A percentile compares a stretch with the other conserved stretches of the same genome.
Conservation (phyloP, 2,113 vertebrate genomes). For the Semnornis frantzii region DNA sequence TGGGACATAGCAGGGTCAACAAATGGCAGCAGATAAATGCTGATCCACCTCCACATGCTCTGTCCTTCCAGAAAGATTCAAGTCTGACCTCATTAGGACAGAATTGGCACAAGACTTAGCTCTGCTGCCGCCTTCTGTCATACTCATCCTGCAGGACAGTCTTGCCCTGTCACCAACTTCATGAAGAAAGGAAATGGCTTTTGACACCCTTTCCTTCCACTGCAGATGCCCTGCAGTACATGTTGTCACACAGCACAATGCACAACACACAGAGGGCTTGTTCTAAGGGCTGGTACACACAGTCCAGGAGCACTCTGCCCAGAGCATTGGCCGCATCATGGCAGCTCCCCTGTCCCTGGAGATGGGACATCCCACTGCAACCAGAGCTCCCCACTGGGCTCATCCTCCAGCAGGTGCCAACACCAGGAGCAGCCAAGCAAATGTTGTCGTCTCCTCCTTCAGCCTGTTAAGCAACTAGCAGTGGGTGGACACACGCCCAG, state of each 20-base stretch:
- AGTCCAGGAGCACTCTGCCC: not conserved
- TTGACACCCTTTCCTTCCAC: not conserved
- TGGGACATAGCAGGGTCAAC: not conserved
- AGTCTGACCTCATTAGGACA: not conserved
- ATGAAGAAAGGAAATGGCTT: not conserved
- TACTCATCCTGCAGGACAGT: not conserved
- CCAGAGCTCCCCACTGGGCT: not conserved
- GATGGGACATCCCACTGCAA: rapidly evolving
- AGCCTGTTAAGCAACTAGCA: constrained; percentile 45
- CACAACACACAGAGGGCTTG: rapidly evolving
- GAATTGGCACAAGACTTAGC: not conserved
- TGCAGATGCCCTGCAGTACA: not conserved
- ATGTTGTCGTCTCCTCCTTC: not conserved
- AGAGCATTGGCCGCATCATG: rapidly evolving
- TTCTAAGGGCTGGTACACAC: not conserved
- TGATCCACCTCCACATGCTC: not conserved
- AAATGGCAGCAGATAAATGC: not conserved
- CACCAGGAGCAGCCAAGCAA: not conserved
- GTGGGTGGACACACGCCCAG: constrained; percentile 69
- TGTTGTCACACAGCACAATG: rapidly evolving
- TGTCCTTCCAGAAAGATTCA: not conserved
- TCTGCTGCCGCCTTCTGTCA: not conserved
- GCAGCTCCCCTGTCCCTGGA: not conserved
- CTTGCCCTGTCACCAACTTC: not conserved
- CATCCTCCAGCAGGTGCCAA: not conserved